These are phyloP conservation scores for Cebidichthys violaceus DNA, from an alignment of 2,113 vertebrate genomes.

Conservation along the genomic window DNA sequence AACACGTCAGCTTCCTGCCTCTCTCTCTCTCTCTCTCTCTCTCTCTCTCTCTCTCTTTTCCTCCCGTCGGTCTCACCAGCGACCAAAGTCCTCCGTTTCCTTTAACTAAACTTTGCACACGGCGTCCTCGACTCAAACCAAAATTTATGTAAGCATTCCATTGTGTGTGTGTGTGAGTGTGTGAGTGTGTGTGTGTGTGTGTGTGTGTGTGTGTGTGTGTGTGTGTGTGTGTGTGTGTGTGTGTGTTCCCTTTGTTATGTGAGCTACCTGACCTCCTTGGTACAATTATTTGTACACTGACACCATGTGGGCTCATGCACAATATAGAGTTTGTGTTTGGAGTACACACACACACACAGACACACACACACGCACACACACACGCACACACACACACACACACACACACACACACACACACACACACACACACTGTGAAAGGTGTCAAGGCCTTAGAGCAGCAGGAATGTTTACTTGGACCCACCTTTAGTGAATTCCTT, in stretches of 20 bases:
- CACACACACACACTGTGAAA: background rate
- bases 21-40: background rate
- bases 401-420: slow-evolving; percentile 19
- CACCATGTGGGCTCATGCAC: slow-evolving; percentile 56
- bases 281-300: slow-evolving; percentile 45
- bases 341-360: slow-evolving; percentile 48
- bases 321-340: slow-evolving; percentile 54
- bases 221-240: slow-evolving; percentile 37
- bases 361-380: slow-evolving; percentile 38
- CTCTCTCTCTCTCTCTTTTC: background rate
- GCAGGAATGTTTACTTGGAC: slow-evolving; percentile 72
- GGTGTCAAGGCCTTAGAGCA: slow-evolving; percentile 56
- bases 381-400: slow-evolving; percentile 25
- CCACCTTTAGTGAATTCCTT: slow-evolving; percentile 65
- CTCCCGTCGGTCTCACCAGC: background rate
- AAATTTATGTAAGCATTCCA: slow-evolving; percentile 63
- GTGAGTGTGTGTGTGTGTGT: slow-evolving; percentile 21
- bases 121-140: slow-evolving; percentile 28
- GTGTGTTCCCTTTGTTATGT: slow-evolving; percentile 45
- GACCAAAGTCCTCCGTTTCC: slow-evolving; percentile 67
- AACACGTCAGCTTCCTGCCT: background rate
- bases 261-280: slow-evolving; percentile 61
- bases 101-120: slow-evolving; percentile 64
- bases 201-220: slow-evolving; percentile 19
- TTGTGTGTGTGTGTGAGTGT: slow-evolving; percentile 35